Evolutionary conservation across 1,140 invertebrate species (phyloP).

Genomic region (Drosophila burlai): DNA sequence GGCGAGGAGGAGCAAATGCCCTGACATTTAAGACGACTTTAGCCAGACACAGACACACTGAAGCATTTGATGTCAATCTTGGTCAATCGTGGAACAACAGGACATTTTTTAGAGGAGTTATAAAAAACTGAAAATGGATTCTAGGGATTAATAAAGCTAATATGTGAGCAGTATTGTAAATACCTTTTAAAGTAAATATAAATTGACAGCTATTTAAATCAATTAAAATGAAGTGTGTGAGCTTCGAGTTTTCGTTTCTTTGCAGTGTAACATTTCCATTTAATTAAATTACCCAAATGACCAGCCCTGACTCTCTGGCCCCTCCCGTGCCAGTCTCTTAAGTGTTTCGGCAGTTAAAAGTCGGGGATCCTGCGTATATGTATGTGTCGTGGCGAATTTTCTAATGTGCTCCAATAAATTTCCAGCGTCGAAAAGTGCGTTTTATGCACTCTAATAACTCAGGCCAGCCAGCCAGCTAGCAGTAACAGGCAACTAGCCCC

Average conservation of each 20-base stretch:
- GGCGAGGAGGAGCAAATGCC: constrained; percentile 42
- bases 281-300: constrained; percentile 61
- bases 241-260: rapidly evolving
- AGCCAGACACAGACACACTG: constrained; percentile 1
- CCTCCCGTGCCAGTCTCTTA: constrained; percentile 5
- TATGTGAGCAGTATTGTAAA: no score
- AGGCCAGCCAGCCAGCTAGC: constrained; percentile 1
- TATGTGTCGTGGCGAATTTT: constrained; percentile 58
- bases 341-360: constrained; percentile 23
- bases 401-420: constrained; percentile 65
- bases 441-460: constrained; percentile 67
- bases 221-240: not conserved
- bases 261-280: constrained; percentile 31
- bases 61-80: constrained; percentile 35
- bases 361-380: constrained; percentile 20
- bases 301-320: constrained; percentile 10
- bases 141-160: no score
- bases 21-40: constrained; percentile 60
- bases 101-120: not conserved
- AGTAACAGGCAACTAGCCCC: not conserved
- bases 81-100: no score
- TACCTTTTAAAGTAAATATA: not conserved
- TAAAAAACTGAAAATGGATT: not conserved
- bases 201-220: not conserved
- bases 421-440: constrained; percentile 56